phyloP scores from a whole-genome alignment of 2,113 vertebrate genomes.

The Tyrannus savana region DNA sequence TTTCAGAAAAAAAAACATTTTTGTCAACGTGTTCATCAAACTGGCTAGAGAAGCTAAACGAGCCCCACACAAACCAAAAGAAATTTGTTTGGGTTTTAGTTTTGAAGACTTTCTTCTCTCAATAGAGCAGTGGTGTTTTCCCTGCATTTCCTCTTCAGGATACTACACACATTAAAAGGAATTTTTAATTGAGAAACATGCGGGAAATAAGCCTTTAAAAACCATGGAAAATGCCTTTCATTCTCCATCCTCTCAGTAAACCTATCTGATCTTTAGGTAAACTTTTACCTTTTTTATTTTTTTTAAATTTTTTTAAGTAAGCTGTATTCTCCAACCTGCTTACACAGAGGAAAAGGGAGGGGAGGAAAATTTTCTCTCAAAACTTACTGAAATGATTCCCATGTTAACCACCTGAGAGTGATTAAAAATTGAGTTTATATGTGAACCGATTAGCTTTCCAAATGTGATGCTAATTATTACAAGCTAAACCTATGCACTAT shows the following conservation, averaged over 20 bases:
- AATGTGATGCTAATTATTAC: neutral
- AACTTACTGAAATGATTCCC: neutral
- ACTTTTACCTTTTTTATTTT: neutral
- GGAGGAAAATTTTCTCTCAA: neutral
- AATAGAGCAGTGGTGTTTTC: neutral
- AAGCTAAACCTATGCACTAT: neutral
- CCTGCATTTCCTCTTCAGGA: neutral
- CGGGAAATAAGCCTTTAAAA: neutral
- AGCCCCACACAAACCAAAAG: neutral
- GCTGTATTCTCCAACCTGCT: neutral
- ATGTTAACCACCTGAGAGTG: neutral
- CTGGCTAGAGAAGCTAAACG: neutral
- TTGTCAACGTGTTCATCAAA: neutral
- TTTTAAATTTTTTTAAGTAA: neutral
- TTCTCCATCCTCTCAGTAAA: neutral
- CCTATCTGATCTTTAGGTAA: neutral
- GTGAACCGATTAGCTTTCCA: neutral
- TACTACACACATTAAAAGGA: neutral
- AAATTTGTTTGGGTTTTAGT: neutral
- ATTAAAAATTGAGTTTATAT: neutral
- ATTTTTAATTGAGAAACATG: neutral
- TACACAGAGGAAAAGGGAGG: accelerated
- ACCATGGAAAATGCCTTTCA: neutral
- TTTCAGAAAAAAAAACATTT: neutral
- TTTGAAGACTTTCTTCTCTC: neutral